Percentiles rank a stretch among this genome's conserved stretches.
These are phyloP conservation scores for Allophyes oxyacanthae DNA, from an alignment of 2,888 invertebrate genomes.

Conservation along the genomic window DNA sequence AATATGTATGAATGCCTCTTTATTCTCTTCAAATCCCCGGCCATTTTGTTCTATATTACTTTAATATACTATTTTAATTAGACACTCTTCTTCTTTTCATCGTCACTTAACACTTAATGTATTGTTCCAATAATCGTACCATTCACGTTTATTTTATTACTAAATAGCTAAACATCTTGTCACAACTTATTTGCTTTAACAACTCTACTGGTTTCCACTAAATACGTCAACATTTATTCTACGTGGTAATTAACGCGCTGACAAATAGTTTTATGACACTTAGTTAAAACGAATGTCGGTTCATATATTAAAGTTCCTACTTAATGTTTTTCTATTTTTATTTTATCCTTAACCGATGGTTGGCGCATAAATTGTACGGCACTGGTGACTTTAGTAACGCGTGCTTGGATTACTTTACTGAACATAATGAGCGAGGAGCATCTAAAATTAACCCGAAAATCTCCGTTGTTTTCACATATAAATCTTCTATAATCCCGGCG, in stretches of 20 bases:
- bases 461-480: conserved; percentile 72
- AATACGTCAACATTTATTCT: conserved; percentile 81
- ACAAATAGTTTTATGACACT: conserved; percentile 84
- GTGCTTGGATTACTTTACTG: conserved; percentile 69
- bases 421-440: conserved; percentile 71
- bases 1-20: conserved; percentile 80
- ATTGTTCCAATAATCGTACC: conserved; percentile 58
- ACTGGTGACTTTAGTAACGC: conserved; percentile 64
- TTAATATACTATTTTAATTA: conserved; percentile 68
- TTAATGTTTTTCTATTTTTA: conserved; percentile 76
- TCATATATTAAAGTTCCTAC: conserved; percentile 76
- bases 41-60: conserved; percentile 75
- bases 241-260: conserved; percentile 80
- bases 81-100: conserved; percentile 80
- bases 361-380: conserved; percentile 72
- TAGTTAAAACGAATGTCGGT: conserved; percentile 76
- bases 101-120: conserved; percentile 74
- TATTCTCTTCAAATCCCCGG: conserved; percentile 75
- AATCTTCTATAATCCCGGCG: conserved; percentile 73
- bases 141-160: conserved; percentile 59
- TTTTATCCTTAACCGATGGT: conserved; percentile 67
- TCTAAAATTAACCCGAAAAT: conserved; percentile 74
- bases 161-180: conserved; percentile 69
- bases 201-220: conserved; percentile 73
- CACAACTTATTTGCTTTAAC: conserved; percentile 72